Base-by-base conservation (phyloP, 2,888 invertebrate species). In the Trachelus stipa region DNA sequence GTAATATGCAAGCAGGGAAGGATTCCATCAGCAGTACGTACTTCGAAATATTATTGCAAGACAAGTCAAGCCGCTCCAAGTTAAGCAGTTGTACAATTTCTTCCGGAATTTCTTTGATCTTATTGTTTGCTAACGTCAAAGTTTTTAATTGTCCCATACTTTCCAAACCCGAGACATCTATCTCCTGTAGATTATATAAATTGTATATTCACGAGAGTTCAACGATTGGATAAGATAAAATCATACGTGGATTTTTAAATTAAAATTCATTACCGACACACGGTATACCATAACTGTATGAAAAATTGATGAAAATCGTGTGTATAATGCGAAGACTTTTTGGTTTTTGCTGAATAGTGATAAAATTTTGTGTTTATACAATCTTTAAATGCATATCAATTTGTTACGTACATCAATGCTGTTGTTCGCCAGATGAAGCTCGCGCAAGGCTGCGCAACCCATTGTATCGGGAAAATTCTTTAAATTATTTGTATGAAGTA, bases 381-480 rank as follows among this genome's bases (percentile, higher is more conserved):
- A 23, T 56, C 56, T 56, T 56, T 23, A 23, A 71, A 31, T 76
- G 68, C 73, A 78, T 76, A 74, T 12, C 74, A 74, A 12, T 40
- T 73, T 37, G n/a, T 73, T 86, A 89, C 87, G 81, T 92, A 96
- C 96, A 92, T 94, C 93, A 79, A 98, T 95, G 84, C 92, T 94
- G 92, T 98, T 98, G 90, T 97, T 96, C 76, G 97, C 96, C 86
- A 97, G 93, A 91, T 97, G 95, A 77, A 98, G 92, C 92, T 97
- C 97, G 91, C 95, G 96, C 23, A 98, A 92, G 74, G 94, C 93
- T 75, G 93, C 93, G 89, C 97, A 97, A 75, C 96, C 96, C 84
- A 94, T 94, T 81, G 97, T 95, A 87, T 95, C 94, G 0, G 98
- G 98, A 80, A 98, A 92, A 81, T 92, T 92, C 82, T 93, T 92